Evolutionary conservation across 2,797 vertebrate species (phyloP), one percentile per base, ranked within the genome.

Genomic region (Microctenopoma stevenorrisi): DNA sequence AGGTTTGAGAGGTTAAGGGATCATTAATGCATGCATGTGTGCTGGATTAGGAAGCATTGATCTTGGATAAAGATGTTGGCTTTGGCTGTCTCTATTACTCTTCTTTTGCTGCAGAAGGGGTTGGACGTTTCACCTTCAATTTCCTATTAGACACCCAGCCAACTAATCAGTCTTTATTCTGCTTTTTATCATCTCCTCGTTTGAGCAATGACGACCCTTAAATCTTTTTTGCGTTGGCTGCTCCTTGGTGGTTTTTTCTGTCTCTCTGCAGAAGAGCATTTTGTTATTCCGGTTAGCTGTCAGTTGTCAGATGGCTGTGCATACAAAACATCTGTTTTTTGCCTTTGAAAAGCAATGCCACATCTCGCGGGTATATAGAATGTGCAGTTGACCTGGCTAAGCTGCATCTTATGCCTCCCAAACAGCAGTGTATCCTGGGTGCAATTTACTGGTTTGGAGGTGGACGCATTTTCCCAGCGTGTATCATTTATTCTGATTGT

Each of bases 1-100:
- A 38, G 53, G 52, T 64, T 56, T 42, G 26, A 63, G 55, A 64
- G 81, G 86, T 79, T 63, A 81, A 69, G 68, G 55, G 68, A 76
- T 81, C 79, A 86, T 92, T 88, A 92, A 92, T 89, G 88, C 75
- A 2, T 43, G 63, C 48, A 18, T 60, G 82, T 73, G 54, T 86
- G 72, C 76, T 54, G 84, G 86, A 89, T 91, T 88, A 88, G 59
- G 40, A 64, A 51, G 30, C 64, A 88, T 88, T 82, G 87, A 92
- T 91, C 65, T 52, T 9, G 40, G 68, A 76, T 72, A 77, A 80
- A 66, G 61, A 81, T 62, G 81, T 74, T 70, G 76, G 73, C 71
- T 86, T 89, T 85, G 49, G 57, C 67, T 89, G 79, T 86, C 79
- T 86, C 77, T 74, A 56, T 82, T 85, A 76, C 61, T 85, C 74